Conservation (phyloP, 30 jellyfish, hydroid and myxozoan genomes). For the Clytia hemisphaerica region DNA sequence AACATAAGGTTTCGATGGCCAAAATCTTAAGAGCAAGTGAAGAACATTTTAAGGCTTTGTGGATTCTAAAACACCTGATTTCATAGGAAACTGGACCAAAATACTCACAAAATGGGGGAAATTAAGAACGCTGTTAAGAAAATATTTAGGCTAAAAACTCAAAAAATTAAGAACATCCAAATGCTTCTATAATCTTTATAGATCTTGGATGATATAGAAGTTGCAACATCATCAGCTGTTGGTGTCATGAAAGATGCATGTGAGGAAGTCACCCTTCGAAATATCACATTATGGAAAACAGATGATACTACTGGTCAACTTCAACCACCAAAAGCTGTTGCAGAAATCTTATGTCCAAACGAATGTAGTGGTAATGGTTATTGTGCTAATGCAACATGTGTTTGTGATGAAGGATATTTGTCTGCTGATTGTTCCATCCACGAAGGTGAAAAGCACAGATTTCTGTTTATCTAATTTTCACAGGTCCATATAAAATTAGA, state of each 20-base stretch:
- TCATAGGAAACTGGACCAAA: no score
- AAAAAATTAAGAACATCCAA: no score
- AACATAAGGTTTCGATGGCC: no score
- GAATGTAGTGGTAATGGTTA: conserved; percentile 75
- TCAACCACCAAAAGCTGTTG: conserved; percentile 67
- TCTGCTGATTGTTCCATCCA: conserved; percentile 79
- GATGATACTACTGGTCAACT: neutral
- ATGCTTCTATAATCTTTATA: no score
- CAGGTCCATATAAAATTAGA: no score
- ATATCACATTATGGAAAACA: conserved; percentile 12
- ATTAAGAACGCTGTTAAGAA: no score
- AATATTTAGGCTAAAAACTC: no score
- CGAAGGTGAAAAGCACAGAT: conserved; percentile 43
- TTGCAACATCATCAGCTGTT: conserved; percentile 18
- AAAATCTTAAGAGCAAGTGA: no score
- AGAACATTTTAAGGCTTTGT: no score
- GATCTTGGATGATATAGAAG: conserved; percentile 4
- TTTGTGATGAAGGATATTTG: conserved; percentile 44
- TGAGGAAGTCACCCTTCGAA: conserved; percentile 17
- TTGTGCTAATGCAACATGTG: conserved; percentile 79
- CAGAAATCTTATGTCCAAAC: conserved; percentile 57
- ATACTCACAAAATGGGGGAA: no score
- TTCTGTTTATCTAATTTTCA: no score
- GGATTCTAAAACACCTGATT: no score
- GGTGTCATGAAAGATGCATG: conserved; percentile 6